A percentile compares a stretch with the other conserved stretches of the same genome.
These are phyloP conservation scores for Albula goreensis DNA, from an alignment of 2,113 vertebrate species.

Conservation along the genomic window DNA sequence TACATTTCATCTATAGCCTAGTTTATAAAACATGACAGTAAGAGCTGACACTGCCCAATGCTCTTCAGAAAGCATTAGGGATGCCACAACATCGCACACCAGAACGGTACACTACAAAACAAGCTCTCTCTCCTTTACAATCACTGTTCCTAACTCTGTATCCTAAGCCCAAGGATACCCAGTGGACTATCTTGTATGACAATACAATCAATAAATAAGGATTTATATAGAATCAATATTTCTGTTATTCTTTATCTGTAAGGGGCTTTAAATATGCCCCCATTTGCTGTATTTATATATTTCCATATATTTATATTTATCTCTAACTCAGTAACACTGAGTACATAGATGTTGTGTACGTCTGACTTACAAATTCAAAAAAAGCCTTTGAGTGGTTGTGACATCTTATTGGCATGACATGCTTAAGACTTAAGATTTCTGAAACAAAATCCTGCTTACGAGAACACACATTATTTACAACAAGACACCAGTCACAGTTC, in stretches of 20 bases:
- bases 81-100: conserved; percentile 42
- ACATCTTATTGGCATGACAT: conserved; percentile 65
- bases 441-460: conserved; percentile 95
- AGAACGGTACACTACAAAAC: conserved; percentile 39
- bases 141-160: conserved; percentile 23
- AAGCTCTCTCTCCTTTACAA: conserved; percentile 32
- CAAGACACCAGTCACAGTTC: conserved; percentile 74
- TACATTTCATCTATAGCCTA: conserved; percentile 74
- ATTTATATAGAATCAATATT: conserved; percentile 58
- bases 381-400: conserved; percentile 52
- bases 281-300: conserved; percentile 55
- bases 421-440: conserved; percentile 88
- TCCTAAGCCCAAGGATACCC: conserved; percentile 40
- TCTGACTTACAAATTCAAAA: conserved; percentile 52
- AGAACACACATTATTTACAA: conserved; percentile 75
- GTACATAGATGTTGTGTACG: conserved; percentile 67
- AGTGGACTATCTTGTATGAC: conserved; percentile 40
- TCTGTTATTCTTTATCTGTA: conserved; percentile 49
- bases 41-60: conserved; percentile 64
- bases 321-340: conserved; percentile 60
- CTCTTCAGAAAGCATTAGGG: conserved; percentile 56
- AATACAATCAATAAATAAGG: conserved; percentile 63
- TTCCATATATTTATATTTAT: conserved; percentile 50
- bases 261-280: conserved; percentile 39
- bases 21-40: conserved; percentile 72